These are phyloP conservation scores for Apostichopus japonicus DNA, from an alignment of 35 echinoderm and acorn worm genomes.

Conservation along the genomic window DNA sequence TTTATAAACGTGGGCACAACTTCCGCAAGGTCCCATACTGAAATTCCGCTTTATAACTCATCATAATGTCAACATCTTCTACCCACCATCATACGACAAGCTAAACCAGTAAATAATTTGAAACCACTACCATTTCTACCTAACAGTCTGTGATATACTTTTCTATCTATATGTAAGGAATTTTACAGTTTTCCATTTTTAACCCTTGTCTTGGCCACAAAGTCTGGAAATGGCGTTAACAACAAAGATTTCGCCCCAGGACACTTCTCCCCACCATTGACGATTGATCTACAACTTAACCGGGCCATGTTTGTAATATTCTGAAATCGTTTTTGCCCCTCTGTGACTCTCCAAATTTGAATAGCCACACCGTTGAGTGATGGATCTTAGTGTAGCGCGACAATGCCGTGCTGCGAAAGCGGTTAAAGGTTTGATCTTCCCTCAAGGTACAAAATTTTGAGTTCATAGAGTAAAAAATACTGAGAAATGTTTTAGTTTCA, in stretches of 20 bases:
- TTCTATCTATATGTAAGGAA: neutral
- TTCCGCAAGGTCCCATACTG: too few relatives aligned
- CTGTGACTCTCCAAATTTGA: neutral
- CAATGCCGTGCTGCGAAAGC: conserved; percentile 10
- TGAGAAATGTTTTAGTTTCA: neutral
- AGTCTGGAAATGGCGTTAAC: neutral
- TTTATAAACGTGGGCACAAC: too few relatives aligned
- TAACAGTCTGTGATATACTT: too few relatives aligned
- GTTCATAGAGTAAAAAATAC: neutral
- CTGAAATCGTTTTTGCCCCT: neutral
- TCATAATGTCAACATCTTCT: too few relatives aligned
- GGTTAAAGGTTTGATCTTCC: neutral
- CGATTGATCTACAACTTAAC: conserved; percentile 16
- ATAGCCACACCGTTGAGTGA: conserved; percentile 13
- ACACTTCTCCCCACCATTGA: neutral
- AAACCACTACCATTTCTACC: too few relatives aligned
- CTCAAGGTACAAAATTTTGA: neutral
- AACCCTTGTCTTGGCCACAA: neutral
- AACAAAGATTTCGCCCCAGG: neutral
- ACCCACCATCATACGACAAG: too few relatives aligned
- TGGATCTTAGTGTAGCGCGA: neutral
- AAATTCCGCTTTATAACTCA: too few relatives aligned
- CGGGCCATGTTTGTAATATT: conserved; percentile 2
- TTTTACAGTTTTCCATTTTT: neutral
- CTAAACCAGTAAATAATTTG: too few relatives aligned